Evolutionary conservation across 2,113 vertebrate genomes (phyloP).

Genomic region (Pteropus alecto): DNA sequence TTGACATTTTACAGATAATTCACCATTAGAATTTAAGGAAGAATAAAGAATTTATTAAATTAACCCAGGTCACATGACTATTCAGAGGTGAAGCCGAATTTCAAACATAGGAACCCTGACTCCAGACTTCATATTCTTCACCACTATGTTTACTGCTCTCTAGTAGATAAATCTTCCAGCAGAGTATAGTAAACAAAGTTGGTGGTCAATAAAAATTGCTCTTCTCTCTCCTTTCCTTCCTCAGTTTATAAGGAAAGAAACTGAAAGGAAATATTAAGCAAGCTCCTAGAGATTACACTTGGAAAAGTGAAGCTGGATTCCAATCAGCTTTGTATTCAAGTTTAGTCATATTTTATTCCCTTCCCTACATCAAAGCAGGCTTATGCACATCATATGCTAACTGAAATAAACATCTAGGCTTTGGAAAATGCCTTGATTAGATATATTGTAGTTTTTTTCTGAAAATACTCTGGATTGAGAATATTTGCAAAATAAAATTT

Average conservation of each 20-base stretch:
- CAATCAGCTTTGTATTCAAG: neutral
- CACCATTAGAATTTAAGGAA: neutral
- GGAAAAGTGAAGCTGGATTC: neutral
- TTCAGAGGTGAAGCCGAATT: neutral
- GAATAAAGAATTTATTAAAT: neutral
- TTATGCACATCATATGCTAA: neutral
- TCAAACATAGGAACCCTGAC: neutral
- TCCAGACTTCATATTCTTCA: neutral
- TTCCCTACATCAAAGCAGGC: neutral
- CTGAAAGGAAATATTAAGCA: neutral
- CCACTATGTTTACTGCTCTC: neutral
- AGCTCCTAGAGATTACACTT: neutral
- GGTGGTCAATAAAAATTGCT: neutral
- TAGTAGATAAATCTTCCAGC: neutral
- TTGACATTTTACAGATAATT: neutral
- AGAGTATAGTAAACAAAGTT: neutral
- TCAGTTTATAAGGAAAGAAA: neutral
- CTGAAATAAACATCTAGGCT: neutral
- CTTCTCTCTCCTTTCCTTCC: neutral
- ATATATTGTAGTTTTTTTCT: neutral
- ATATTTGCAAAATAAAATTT: constrained; percentile 31
- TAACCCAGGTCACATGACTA: neutral
- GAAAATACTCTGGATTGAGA: neutral
- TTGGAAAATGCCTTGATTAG: constrained; percentile 12
- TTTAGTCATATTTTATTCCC: neutral